Conservation (phyloP, 2,888 invertebrate genomes). For the Aphidius colemani region DNA sequence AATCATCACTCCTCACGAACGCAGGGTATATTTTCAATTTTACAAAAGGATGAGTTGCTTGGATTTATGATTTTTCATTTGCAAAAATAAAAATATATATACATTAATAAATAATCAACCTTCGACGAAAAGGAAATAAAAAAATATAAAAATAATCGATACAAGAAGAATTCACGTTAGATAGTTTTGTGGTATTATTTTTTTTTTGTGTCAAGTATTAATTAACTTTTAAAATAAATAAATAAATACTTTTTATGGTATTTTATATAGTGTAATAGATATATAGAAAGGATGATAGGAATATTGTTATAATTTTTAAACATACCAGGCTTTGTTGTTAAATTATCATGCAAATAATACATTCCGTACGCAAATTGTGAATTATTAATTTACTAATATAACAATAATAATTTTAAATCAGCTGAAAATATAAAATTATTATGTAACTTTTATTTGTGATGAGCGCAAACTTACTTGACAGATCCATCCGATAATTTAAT, state of each 20-base stretch:
- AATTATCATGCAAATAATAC: slow-evolving; percentile 39
- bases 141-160: slow-evolving; percentile 20
- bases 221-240: slow-evolving; percentile 29
- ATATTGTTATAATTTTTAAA: slow-evolving; percentile 24
- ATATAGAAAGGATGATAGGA: slow-evolving; percentile 31
- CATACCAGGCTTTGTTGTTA: slow-evolving; percentile 35
- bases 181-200: slow-evolving; percentile 40
- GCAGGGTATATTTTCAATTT: too few relatives aligned
- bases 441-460: not conserved
- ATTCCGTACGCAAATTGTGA: slow-evolving; percentile 35
- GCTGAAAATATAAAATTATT: too few relatives aligned
- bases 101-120: too few relatives aligned
- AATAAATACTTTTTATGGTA: too few relatives aligned
- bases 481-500: not conserved
- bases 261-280: slow-evolving; percentile 31
- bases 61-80: too few relatives aligned
- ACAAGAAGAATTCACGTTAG: slow-evolving; percentile 53
- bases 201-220: slow-evolving; percentile 31
- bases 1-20: too few relatives aligned
- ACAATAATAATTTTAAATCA: not conserved
- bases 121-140: slow-evolving; percentile 24
- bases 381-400: slow-evolving; percentile 12
- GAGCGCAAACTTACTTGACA: slow-evolving; percentile 25
- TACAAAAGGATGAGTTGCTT: too few relatives aligned
- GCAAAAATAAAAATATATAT: too few relatives aligned